These are phyloP conservation scores for Arctopsyche grandis DNA, from an alignment of 1,140 invertebrate species.

Conservation along the genomic window DNA sequence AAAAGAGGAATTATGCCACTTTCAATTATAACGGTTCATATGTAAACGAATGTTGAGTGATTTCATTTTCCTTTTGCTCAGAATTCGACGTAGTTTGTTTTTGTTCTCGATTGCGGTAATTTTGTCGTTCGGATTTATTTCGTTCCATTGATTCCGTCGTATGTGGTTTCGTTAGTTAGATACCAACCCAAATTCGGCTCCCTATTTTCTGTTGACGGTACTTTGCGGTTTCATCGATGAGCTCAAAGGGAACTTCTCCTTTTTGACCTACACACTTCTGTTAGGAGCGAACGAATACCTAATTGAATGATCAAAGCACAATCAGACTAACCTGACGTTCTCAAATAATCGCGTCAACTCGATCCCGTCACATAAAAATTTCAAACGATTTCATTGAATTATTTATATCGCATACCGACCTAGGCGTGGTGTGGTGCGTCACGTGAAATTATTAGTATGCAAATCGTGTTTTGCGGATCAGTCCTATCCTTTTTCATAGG, in stretches of 20 bases:
- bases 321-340: too few species aligned
- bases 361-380: too few species aligned
- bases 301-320: too few species aligned
- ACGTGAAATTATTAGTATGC: conserved; percentile 15
- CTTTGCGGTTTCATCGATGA: neutral
- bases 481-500: conserved; percentile 28
- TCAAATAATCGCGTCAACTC: too few species aligned
- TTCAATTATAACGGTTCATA: too few species aligned
- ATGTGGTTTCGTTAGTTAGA: neutral
- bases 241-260: neutral
- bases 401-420: too few species aligned
- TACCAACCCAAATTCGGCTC: neutral
- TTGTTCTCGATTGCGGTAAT: neutral
- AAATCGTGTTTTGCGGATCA: conserved; percentile 22
- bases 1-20: too few species aligned
- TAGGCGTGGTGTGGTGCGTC: neutral
- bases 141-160: neutral
- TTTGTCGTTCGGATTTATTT: conserved; percentile 12
- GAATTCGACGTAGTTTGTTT: neutral
- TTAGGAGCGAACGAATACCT: too few species aligned
- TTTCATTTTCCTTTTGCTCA: too few species aligned
- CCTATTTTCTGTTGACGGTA: neutral
- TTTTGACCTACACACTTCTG: neutral
- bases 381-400: too few species aligned
- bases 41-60: too few species aligned